Conservation (phyloP, 2,113 vertebrate species). For the Pongo pygmaeus region DNA sequence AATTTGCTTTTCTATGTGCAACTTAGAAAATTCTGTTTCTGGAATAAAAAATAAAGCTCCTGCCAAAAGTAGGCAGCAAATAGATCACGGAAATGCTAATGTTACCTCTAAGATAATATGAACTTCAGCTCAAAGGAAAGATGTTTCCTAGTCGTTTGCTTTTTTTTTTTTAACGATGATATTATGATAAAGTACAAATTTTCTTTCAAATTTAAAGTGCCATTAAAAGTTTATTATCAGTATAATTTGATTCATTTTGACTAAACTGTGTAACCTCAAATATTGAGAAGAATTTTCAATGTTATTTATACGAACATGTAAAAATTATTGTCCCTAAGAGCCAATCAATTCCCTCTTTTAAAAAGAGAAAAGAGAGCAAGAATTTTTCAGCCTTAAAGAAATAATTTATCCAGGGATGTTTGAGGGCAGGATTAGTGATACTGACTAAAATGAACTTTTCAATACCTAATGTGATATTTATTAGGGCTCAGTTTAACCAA, state of each 20-base stretch:
- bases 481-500: conserved; percentile 69
- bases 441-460: conserved; percentile 61
- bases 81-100: neutral
- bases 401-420: conserved; percentile 32
- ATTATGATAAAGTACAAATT: neutral
- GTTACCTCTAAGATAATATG: neutral
- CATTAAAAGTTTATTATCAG: neutral
- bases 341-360: neutral
- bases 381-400: neutral
- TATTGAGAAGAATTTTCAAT: neutral
- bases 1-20: neutral
- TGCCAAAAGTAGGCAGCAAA: neutral
- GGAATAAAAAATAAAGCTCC: neutral
- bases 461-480: conserved; percentile 74
- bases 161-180: neutral
- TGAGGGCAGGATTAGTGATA: neutral
- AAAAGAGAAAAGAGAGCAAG: neutral
- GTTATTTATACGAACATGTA: neutral
- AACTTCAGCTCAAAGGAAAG: neutral
- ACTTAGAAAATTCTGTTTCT: neutral
- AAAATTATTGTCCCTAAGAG: neutral
- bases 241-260: neutral
- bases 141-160: neutral
- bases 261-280: neutral
- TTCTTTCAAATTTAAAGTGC: neutral